Base-by-base conservation (phyloP, 2,797 vertebrate genomes). In the Sciaenops ocellatus region DNA sequence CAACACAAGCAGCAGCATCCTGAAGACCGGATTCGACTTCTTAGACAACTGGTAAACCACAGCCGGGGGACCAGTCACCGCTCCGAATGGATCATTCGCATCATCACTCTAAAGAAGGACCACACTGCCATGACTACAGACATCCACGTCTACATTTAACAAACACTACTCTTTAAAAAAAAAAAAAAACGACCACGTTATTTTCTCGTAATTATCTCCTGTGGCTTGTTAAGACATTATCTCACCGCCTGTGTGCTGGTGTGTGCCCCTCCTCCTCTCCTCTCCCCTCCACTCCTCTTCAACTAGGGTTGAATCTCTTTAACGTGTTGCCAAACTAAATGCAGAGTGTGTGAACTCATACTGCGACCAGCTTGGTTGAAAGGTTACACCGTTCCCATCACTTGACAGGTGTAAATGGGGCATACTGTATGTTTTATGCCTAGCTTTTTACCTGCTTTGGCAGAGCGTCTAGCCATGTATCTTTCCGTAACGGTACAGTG, bases 11-110 rank as follows among this genome's bases (percentile, higher is more conserved):
- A 98, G 83, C 85, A 93, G 85, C 89, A 92, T 99, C 92, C 95
- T 99, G 96, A 99, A 99, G 97, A 99, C 98, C 0, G 98, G 98
- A 71, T 99, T 99, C 79, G 98, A 99, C 93, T 99, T 99, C 94
- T 93, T 99, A 84, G 98, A 99, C 95, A 99, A 99, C 93, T 99
- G 98, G 98, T 99, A 99, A 92, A 96, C 89, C 77, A 2, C 54
- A 69, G 12, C 48, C 0, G 13, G 44, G 66, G 20, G 9, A 2
- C 50, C 73, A 34, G 52, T 9, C 67, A 22, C 50, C 56, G 9
- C 83, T 26, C 59, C 12, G 63, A 73, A 83, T 73, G 78, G 78
- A 50, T 83, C 80, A 77, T 62, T 62, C 16, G 76, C 67, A 63
- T 81, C 87, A 76, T 79, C 85, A 60, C 77, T 72, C 71, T 76